Percentiles rank a stretch among this genome's conserved stretches.
Evolutionary conservation across 1,140 invertebrate genomes (phyloP).

Genomic region (Scaptodrosophila lebanonensis): DNA sequence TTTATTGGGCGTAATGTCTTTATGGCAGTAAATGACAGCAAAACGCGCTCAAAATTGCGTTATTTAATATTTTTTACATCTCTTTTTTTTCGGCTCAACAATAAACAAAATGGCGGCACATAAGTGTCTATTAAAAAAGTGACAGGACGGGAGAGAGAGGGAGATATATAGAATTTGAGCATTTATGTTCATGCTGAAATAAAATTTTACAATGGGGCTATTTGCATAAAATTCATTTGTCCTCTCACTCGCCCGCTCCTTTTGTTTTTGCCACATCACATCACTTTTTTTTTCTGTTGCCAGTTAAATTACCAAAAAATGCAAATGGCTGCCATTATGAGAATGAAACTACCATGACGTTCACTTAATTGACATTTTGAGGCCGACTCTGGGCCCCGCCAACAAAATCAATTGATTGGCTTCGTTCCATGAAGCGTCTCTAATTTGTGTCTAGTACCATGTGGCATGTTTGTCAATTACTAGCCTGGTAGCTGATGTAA

Average conservation of each 20-base stretch:
- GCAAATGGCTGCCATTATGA: slow-evolving; percentile 41
- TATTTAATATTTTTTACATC: too few relatives aligned
- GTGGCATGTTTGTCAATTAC: slow-evolving; percentile 73
- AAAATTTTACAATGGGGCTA: slow-evolving; percentile 29
- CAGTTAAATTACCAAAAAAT: slow-evolving; percentile 30
- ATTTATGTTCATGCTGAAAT: slow-evolving; percentile 55
- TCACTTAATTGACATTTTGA: slow-evolving; percentile 63
- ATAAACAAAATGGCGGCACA: too few relatives aligned
- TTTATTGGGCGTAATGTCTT: slow-evolving; percentile 72
- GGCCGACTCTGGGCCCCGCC: slow-evolving; percentile 1
- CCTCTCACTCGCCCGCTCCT: slow-evolving; percentile 3
- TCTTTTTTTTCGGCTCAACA: too few relatives aligned
- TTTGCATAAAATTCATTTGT: slow-evolving; percentile 62
- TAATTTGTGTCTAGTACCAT: slow-evolving; percentile 73
- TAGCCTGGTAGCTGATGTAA: too few relatives aligned
- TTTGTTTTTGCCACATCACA: too few relatives aligned
- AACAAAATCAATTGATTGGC: slow-evolving; percentile 69
- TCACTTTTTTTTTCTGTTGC: too few relatives aligned
- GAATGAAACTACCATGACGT: neutral
- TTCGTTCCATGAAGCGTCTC: slow-evolving; percentile 27
- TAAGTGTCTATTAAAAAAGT: too few relatives aligned
- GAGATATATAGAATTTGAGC: slow-evolving; percentile 44
- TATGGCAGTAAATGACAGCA: slow-evolving; percentile 41
- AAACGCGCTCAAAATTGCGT: slow-evolving; percentile 20
- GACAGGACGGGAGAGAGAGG: too few relatives aligned